Percentiles rank a stretch among this genome's conserved stretches.
Evolutionary conservation across 2,797 vertebrate species (phyloP).

Genomic region (Tinamus major): DNA sequence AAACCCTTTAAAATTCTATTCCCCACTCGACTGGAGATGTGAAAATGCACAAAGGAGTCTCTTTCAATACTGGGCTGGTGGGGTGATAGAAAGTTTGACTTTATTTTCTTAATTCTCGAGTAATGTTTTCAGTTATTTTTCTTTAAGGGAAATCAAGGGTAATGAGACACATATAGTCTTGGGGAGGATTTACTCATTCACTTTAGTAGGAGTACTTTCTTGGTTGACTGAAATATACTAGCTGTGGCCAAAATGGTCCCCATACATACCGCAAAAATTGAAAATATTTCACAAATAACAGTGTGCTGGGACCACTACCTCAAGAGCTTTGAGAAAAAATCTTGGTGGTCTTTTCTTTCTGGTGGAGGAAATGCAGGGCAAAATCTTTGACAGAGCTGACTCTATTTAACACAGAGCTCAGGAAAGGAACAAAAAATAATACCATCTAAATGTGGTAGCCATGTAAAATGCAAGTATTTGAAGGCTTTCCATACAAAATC

Average conservation of each 20-base stretch:
- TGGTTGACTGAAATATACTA: background rate
- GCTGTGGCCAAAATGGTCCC: background rate
- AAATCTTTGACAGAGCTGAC: background rate
- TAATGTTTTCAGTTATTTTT: background rate
- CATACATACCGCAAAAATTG: background rate
- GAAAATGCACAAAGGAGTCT: constrained; percentile 14
- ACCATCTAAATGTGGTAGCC: background rate
- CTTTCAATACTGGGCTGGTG: background rate
- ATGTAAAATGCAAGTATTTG: background rate
- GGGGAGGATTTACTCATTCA: background rate
- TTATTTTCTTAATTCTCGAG: background rate
- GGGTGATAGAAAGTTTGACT: background rate
- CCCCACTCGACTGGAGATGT: background rate
- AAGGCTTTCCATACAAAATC: background rate
- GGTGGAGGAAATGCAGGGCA: background rate
- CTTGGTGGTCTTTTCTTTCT: background rate
- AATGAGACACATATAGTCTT: background rate
- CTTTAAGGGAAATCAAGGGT: background rate
- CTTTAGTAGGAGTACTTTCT: background rate
- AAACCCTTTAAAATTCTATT: constrained; percentile 27
- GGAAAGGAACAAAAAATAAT: background rate
- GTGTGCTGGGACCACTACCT: background rate
- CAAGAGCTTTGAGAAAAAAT: background rate
- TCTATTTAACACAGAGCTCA: background rate
- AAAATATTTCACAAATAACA: background rate